Conservation (phyloP, 2,888 invertebrate genomes). For the Uloborus plumipes region DNA sequence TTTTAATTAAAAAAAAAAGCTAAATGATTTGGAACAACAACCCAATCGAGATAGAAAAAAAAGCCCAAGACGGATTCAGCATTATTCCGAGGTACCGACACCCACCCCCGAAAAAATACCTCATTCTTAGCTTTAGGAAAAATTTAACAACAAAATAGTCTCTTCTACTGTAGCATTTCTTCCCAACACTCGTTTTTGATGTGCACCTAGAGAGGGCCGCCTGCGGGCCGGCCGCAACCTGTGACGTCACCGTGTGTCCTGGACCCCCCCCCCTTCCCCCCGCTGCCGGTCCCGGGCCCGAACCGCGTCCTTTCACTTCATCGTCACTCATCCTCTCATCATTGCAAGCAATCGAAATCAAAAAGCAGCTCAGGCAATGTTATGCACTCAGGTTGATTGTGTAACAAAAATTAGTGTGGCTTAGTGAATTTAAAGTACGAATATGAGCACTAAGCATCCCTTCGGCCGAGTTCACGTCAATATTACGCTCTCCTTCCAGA, state of each 20-base stretch:
- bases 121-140: constrained; percentile 61
- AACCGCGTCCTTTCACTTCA: constrained; percentile 46
- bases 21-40: too few species aligned
- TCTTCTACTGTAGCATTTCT: constrained; percentile 64
- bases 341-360: constrained; percentile 65
- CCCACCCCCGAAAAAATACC: constrained; percentile 58
- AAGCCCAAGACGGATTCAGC: too few species aligned
- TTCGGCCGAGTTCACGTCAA: constrained; percentile 52
- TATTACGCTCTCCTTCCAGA: not conserved
- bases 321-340: constrained; percentile 63
- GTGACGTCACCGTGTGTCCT: constrained; percentile 14
- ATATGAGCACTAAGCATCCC: constrained; percentile 62
- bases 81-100: constrained; percentile 13
- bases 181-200: constrained; percentile 64
- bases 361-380: constrained; percentile 65
- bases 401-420: constrained; percentile 63
- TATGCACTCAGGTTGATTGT: constrained; percentile 64
- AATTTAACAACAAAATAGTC: constrained; percentile 42
- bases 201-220: constrained; percentile 58
- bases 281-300: constrained; percentile 38
- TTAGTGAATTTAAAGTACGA: constrained; percentile 60
- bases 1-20: too few species aligned
- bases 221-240: constrained; percentile 53
- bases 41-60: too few species aligned
- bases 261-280: constrained; percentile 8